Conservation (phyloP, 64 coral and sea anemone genomes). For the Catalaphyllia jardinei region DNA sequence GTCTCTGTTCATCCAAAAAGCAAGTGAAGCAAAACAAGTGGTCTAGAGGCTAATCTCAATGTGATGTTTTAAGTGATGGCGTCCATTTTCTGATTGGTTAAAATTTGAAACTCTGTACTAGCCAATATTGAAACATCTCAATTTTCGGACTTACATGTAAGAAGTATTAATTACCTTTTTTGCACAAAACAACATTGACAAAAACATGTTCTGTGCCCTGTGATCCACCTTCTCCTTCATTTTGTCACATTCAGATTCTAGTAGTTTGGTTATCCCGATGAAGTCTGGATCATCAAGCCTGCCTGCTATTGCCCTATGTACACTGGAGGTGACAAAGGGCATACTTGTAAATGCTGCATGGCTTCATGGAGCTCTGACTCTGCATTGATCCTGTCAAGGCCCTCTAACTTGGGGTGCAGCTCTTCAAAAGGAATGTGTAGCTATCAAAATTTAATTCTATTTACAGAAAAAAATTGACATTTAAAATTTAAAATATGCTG, state of each 20-base stretch:
- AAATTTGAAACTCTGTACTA: too few relatives aligned
- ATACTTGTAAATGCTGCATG: slow-evolving; percentile 15
- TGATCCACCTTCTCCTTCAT: neutral
- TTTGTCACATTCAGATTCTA: neutral
- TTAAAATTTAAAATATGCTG: too few relatives aligned
- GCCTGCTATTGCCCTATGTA: neutral
- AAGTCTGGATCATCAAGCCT: slow-evolving; percentile 7
- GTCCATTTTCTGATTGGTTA: too few relatives aligned
- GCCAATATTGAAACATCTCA: too few relatives aligned
- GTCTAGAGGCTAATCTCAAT: too few relatives aligned
- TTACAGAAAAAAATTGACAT: too few relatives aligned
- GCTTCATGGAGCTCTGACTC: neutral
- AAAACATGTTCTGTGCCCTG: slow-evolving; percentile 7
- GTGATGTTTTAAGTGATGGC: too few relatives aligned
- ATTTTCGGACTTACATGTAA: too few relatives aligned
- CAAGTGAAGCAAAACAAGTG: too few relatives aligned
- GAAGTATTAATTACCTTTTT: neutral
- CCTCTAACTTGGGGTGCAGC: slow-evolving; percentile 8
- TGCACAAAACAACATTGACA: neutral
- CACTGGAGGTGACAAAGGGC: neutral
- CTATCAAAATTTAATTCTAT: neutral
- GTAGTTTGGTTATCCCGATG: neutral
- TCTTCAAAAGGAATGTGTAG: slow-evolving; percentile 22
- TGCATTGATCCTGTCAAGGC: neutral
- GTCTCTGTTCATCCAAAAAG: too few relatives aligned